Percentiles rank a stretch among this genome's conserved stretches.
Evolutionary conservation across 2,113 vertebrate genomes (phyloP).

Genomic region (Leptocoma aspasia): DNA sequence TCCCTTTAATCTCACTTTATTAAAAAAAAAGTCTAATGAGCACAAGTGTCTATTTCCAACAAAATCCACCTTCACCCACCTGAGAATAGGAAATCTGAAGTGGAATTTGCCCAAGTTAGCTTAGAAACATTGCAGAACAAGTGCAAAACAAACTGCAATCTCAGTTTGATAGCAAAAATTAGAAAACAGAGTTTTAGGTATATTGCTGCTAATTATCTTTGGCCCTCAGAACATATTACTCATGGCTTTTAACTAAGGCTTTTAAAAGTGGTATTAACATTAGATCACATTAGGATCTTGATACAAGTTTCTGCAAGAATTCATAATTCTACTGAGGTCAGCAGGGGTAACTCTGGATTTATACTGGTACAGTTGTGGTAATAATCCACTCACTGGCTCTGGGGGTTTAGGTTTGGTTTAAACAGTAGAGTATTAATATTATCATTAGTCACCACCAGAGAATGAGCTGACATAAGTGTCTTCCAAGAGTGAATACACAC

Average conservation of each 20-base stretch:
- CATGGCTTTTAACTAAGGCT: neutral
- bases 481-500: neutral
- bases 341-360: neutral
- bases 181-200: neutral
- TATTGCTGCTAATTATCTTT: neutral
- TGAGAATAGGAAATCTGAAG: neutral
- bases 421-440: neutral
- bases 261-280: neutral
- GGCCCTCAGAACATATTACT: neutral
- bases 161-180: neutral
- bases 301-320: neutral
- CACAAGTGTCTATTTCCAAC: neutral
- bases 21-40: neutral
- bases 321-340: neutral
- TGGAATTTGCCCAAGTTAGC: neutral
- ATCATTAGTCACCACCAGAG: neutral
- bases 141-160: neutral
- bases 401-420: neutral
- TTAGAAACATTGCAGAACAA: neutral
- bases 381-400: neutral
- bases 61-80: neutral
- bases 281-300: neutral
- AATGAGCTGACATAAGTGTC: neutral
- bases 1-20: neutral
- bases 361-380: neutral